Evolutionary conservation across 2,113 vertebrate species (phyloP).

Genomic region (Cnemophilus loriae): DNA sequence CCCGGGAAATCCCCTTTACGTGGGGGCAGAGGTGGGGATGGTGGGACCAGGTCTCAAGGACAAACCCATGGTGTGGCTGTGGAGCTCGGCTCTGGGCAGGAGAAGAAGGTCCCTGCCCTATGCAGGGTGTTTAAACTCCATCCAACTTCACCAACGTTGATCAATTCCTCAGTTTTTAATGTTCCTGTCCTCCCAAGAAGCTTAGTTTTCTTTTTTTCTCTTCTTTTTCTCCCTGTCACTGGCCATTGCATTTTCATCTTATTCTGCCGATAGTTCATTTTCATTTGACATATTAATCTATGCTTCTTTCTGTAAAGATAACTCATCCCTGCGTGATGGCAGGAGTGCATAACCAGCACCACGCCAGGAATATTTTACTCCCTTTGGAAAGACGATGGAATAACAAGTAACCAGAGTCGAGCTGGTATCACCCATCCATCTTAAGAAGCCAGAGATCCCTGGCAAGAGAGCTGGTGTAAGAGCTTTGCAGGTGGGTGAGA

Average conservation of each 20-base stretch:
- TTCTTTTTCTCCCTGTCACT: background rate
- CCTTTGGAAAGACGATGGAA: background rate
- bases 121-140: background rate
- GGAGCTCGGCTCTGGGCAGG: background rate
- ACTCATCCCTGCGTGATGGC: conserved; percentile 13
- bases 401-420: background rate
- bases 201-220: background rate
- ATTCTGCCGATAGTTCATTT: conserved; percentile 48
- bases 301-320: conserved; percentile 45
- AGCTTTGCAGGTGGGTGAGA: background rate
- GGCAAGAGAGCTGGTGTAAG: background rate
- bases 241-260: conserved; percentile 14
- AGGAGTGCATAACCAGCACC: conserved; percentile 1
- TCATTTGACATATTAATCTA: conserved; percentile 57
- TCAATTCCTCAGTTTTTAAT: background rate
- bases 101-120: background rate
- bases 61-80: background rate
- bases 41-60: background rate
- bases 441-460: background rate
- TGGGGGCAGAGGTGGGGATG: background rate
- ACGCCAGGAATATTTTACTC: conserved; percentile 31
- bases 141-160: background rate
- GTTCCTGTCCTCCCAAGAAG: background rate
- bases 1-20: too few species aligned
- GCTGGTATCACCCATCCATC: background rate